Evolutionary conservation across 2,888 invertebrate species (phyloP).

Genomic region (Drosophila multiciliata): DNA sequence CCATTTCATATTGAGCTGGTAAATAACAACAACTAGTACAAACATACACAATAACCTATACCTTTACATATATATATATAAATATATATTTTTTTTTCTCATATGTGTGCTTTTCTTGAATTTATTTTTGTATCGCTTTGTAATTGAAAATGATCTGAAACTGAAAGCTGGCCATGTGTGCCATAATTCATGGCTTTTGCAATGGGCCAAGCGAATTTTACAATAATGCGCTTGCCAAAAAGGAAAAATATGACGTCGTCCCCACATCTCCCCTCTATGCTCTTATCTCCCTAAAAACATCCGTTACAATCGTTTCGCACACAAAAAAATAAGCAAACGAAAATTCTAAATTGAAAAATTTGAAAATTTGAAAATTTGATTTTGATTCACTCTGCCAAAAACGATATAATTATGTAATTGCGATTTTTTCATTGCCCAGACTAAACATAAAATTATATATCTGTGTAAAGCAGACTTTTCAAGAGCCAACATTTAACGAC

Average conservation of each 20-base stretch:
- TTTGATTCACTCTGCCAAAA: conserved; percentile 30
- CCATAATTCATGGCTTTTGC: conserved; percentile 60
- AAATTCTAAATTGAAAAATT: conserved; percentile 7
- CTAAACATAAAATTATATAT: background rate
- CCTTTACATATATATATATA: background rate
- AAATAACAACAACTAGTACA: conserved; percentile 32
- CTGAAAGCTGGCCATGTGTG: conserved; percentile 54
- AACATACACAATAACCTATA: background rate
- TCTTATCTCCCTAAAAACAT: conserved; percentile 14
- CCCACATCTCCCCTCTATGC: no score
- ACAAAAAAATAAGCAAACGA: conserved; percentile 9
- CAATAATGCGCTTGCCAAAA: conserved; percentile 61
- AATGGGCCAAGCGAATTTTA: conserved; percentile 61
- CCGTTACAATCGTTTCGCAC: conserved; percentile 15
- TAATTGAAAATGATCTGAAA: conserved; percentile 43
- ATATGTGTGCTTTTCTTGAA: background rate
- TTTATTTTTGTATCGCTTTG: conserved; percentile 18
- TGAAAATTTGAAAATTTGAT: conserved; percentile 12
- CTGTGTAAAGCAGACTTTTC: conserved; percentile 1
- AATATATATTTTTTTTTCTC: background rate
- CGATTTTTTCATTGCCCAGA: background rate
- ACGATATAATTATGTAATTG: conserved; percentile 2
- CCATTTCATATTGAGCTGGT: conserved; percentile 46
- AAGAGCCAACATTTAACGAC: conserved; percentile 5
- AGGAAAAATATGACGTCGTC: conserved; percentile 1